A percentile compares a stretch with the other conserved stretches of the same genome.
Evolutionary conservation across 2,113 vertebrate genomes (phyloP).

Genomic region (Lasiurus borealis): DNA sequence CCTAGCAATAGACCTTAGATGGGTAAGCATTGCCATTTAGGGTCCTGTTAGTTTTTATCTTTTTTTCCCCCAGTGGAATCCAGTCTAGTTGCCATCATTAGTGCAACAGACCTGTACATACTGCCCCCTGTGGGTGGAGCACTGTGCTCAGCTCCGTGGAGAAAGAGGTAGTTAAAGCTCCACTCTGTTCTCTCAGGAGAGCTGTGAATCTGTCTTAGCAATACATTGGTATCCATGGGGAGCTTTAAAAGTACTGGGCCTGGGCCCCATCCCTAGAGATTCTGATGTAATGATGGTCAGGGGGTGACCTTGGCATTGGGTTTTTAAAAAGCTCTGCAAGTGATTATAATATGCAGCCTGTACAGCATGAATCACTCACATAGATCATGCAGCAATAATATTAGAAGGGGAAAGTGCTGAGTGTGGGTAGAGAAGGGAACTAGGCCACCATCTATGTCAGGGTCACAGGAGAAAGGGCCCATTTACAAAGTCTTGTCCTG

Average conservation of each 20-base stretch:
- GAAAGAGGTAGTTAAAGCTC: background rate
- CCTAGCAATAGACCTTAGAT: background rate
- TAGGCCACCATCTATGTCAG: accelerated
- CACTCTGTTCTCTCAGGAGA: background rate
- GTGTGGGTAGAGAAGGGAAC: background rate
- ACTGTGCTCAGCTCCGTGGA: background rate
- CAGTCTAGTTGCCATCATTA: background rate
- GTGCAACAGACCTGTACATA: background rate
- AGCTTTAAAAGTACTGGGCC: background rate
- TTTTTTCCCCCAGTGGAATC: background rate
- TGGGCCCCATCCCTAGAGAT: background rate
- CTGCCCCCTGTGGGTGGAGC: background rate
- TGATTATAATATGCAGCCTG: background rate
- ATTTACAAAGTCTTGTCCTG: background rate
- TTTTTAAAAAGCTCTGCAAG: background rate
- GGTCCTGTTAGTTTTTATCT: background rate
- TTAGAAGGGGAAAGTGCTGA: background rate
- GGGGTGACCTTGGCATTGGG: background rate
- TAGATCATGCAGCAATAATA: background rate
- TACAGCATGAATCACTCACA: background rate
- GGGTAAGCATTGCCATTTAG: background rate
- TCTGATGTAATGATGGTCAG: background rate
- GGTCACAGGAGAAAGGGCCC: background rate
- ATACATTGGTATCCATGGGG: no score
- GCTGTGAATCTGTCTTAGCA: background rate